A percentile compares a stretch with the other conserved stretches of the same genome.
Conservation (phyloP, 92 coral and sea anemone genomes). For the Actinernus sp. region DNA sequence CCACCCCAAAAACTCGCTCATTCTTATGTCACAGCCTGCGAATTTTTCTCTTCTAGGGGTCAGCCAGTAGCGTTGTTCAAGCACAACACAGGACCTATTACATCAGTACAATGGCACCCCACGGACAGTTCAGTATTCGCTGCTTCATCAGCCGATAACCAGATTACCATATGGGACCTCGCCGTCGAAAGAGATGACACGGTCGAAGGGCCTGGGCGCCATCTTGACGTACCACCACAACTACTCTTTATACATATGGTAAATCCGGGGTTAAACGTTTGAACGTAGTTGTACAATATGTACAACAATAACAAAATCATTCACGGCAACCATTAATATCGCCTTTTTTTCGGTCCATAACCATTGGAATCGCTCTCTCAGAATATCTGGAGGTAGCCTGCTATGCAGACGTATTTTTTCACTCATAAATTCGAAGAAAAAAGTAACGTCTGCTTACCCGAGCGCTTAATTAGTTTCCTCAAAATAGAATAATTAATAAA, state of each 20-base stretch:
- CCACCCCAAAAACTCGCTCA: background rate
- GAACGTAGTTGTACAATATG: no score
- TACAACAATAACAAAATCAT: no score
- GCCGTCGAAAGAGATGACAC: constrained; percentile 92
- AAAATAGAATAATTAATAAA: no score
- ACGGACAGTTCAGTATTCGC: constrained; percentile 93
- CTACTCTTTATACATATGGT: constrained; percentile 96
- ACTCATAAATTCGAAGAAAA: no score
- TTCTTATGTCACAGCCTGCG: no score
- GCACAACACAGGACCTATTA: constrained; percentile 94
- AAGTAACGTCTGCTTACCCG: no score
- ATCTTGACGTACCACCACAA: constrained; percentile 96
- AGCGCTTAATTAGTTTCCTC: no score
- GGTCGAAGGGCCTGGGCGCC: constrained; percentile 75
- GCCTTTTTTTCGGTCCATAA: no score
- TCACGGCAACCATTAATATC: no score
- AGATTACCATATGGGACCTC: constrained; percentile 91
- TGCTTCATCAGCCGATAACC: constrained; percentile 90
- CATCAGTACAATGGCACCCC: constrained; percentile 96
- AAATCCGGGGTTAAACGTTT: constrained; percentile 1
- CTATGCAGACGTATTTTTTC: no score
- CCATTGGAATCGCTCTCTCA: no score
- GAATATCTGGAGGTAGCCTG: no score
- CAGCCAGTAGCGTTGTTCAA: constrained; percentile 94
- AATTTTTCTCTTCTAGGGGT: constrained; percentile 49